phyloP scores from a whole-genome alignment of 2,797 vertebrate species.

The Acipenser transmontanus region DNA sequence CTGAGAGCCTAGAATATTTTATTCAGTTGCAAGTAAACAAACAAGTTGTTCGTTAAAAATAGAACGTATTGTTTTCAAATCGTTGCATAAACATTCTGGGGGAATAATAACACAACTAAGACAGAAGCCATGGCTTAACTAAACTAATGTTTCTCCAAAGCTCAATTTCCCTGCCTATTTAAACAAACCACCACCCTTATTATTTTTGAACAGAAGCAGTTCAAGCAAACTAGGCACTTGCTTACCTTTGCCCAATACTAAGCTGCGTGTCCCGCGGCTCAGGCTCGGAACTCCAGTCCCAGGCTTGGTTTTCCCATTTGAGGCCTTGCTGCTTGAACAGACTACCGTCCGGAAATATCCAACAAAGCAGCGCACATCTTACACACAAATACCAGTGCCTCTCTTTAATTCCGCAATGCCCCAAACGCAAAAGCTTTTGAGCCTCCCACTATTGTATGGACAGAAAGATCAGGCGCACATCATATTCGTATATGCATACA shows the following conservation, averaged over 20 bases:
- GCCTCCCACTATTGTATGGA: constrained; percentile 41
- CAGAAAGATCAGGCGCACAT: constrained; percentile 37
- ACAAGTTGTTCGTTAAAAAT: no score
- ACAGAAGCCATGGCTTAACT: no score
- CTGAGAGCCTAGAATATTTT: no score
- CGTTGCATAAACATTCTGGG: no score
- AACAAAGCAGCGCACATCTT: constrained; percentile 58
- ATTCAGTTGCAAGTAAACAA: no score
- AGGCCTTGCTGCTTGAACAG: constrained; percentile 50
- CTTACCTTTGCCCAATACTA: constrained; percentile 55
- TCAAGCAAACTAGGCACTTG: no score
- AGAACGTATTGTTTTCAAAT: no score
- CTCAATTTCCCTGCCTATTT: no score
- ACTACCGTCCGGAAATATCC: constrained; percentile 56
- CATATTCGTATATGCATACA: constrained; percentile 17
- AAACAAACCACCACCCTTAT: no score
- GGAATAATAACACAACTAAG: no score
- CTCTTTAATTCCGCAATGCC: constrained; percentile 41
- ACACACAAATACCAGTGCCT: constrained; percentile 27
- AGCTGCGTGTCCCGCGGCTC: constrained; percentile 41
- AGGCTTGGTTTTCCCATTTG: constrained; percentile 72
- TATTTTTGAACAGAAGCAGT: no score
- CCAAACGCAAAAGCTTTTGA: constrained; percentile 46
- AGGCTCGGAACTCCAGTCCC: constrained; percentile 52
- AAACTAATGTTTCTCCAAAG: no score